Evolutionary conservation across 2,113 vertebrate species (phyloP), one percentile per base, ranked within the genome.

Genomic region (Herpailurus yagouaroundi): DNA sequence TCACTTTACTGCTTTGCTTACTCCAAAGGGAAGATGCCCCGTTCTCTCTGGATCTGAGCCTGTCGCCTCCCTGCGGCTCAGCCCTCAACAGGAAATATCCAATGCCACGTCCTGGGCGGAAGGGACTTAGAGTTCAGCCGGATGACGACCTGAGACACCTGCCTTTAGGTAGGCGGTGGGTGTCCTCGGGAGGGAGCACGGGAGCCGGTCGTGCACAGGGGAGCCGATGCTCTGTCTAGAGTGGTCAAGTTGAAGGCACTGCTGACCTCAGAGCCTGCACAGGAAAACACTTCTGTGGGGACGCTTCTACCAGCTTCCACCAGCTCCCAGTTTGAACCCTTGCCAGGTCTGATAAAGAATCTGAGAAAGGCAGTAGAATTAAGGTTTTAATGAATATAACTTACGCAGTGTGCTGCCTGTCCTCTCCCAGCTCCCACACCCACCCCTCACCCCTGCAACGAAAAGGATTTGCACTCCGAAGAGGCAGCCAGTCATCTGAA

Each of bases 121-220:
- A 45, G 79, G 73, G 63, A 60, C 16, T 60, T 0, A 16, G 15
- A 60, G 3, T 12, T n/a, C 2, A 0, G 45, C 45, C 0, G 38
- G 84, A 48, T 7, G 1, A 7, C 3, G 3, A 7, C 9, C 57
- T 68, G 60, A n/a, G 63, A 29, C 0, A 0, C 7, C 21, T 13
- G 63, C 10, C 1, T 0, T n/a, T 52, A 27, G 9, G 25, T 57
- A 2, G 69, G 63, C 0, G 0, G 21, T 10, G 18, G 19, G 50
- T 6, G 11, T 4, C 4, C 9, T 7, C 29, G 0, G 0, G 15
- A 0, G 18, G 19, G 5, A 81, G 11, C 5, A 1, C 9, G 0
- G 6, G 16, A 63, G 3, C 41, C 15, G 6, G 0, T 4, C 0
- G 41, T 12, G 60, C 2, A 1, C 36, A 33, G 19, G 52, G 5